A percentile compares a stretch with the other conserved stretches of the same genome.
These are phyloP conservation scores for Masnerella sp. DNA, from an alignment of 2,888 invertebrate species.

Conservation along the genomic window DNA sequence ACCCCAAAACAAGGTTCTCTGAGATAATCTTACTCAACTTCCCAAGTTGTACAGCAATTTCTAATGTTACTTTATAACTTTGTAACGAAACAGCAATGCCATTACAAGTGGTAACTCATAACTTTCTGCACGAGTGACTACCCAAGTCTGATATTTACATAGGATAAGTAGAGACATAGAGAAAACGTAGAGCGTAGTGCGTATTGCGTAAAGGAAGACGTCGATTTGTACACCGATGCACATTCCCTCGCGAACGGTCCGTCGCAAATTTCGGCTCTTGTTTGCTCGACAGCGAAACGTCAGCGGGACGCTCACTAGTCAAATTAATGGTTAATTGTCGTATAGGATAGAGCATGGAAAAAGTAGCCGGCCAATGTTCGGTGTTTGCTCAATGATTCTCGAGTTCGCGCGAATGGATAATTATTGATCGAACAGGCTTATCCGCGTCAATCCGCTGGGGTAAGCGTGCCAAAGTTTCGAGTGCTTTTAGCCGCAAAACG, in stretches of 20 bases:
- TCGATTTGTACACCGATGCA: constrained; percentile 9
- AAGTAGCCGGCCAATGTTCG: neutral
- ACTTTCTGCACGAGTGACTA: too few relatives aligned
- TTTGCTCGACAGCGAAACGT: constrained; percentile 6
- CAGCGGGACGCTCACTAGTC: constrained; percentile 23
- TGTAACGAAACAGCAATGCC: too few relatives aligned
- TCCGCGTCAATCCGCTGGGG: constrained; percentile 11
- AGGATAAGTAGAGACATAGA: too few relatives aligned
- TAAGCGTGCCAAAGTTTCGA: constrained; percentile 40
- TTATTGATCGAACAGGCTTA: constrained; percentile 32
- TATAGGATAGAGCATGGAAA: neutral
- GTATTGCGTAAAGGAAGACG: too few relatives aligned
- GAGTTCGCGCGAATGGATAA: constrained; percentile 21
- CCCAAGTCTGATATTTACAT: too few relatives aligned
- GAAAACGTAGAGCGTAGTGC: too few relatives aligned
- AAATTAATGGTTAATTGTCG: constrained; percentile 32
- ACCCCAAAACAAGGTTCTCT: too few relatives aligned
- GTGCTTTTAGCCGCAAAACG: constrained; percentile 16
- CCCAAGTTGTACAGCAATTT: too few relatives aligned
- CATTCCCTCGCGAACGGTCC: constrained; percentile 13
- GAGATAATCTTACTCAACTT: too few relatives aligned
- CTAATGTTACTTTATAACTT: too few relatives aligned
- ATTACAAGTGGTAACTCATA: too few relatives aligned
- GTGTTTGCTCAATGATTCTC: constrained; percentile 46
- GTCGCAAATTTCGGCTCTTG: constrained; percentile 19